A percentile compares a stretch with the other conserved stretches of the same genome.
Evolutionary conservation across 2,797 vertebrate species (phyloP).

Genomic region (Liasis olivaceus): DNA sequence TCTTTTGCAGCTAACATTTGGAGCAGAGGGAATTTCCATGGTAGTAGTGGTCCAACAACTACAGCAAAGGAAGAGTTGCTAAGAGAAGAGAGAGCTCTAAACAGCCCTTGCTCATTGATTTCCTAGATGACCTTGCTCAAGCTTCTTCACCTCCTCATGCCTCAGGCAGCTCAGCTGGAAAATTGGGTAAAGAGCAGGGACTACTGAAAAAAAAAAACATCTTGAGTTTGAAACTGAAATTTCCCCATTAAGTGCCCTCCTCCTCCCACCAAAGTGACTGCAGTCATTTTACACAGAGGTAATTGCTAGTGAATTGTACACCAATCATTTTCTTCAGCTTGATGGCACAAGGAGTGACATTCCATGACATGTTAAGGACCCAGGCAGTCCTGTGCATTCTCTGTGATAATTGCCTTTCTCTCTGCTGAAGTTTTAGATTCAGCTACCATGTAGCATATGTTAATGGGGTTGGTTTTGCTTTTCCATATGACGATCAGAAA

Average conservation of each 20-base stretch:
- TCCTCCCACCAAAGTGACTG: constrained; percentile 48
- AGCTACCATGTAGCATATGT: neutral
- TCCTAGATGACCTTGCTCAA: constrained; percentile 62
- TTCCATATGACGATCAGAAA: rapidly evolving
- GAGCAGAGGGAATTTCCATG: constrained; percentile 17
- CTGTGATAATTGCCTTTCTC: constrained; percentile 44
- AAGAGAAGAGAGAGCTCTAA: constrained; percentile 64
- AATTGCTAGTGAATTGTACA: constrained; percentile 64
- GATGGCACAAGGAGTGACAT: constrained; percentile 60
- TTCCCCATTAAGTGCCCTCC: constrained; percentile 45
- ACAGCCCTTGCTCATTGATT: constrained; percentile 70
- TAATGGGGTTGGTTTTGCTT: neutral
- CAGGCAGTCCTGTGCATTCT: constrained; percentile 55
- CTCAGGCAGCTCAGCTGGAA: constrained; percentile 73
- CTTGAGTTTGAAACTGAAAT: constrained; percentile 68
- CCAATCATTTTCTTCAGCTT: constrained; percentile 65
- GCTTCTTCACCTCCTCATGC: constrained; percentile 67
- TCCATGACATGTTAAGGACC: constrained; percentile 54
- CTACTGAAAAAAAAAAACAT: constrained; percentile 59
- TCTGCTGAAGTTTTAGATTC: constrained; percentile 46
- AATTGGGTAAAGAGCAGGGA: constrained; percentile 71
- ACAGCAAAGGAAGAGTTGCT: constrained; percentile 47
- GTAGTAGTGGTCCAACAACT: constrained; percentile 43
- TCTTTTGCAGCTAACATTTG: constrained; percentile 31
- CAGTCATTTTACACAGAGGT: constrained; percentile 58